Conservation (phyloP, 2,888 invertebrate species). For the Branchellion lobata region DNA sequence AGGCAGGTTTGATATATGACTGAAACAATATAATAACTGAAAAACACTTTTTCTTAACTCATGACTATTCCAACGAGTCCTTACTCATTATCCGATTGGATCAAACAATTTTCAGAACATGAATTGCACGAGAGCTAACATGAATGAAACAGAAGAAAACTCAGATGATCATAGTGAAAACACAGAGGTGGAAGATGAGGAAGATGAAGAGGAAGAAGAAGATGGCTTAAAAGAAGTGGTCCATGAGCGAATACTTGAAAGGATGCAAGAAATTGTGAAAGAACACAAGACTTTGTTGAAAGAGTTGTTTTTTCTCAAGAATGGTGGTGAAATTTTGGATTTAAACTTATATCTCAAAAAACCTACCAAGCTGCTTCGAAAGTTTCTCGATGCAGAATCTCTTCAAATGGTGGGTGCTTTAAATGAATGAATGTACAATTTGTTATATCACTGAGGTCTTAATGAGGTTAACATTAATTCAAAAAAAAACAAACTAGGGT, state of each 20-base stretch:
- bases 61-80: too few species aligned
- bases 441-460: too few species aligned
- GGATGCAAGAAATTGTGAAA: background rate
- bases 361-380: slow-evolving; percentile 62
- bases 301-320: slow-evolving; percentile 83
- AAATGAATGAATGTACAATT: too few species aligned
- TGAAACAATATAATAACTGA: too few species aligned
- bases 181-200: background rate
- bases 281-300: slow-evolving; percentile 63
- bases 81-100: too few species aligned
- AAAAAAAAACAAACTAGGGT: too few species aligned
- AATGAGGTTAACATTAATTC: too few species aligned
- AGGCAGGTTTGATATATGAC: too few species aligned
- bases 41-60: too few species aligned
- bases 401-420: slow-evolving; percentile 15
- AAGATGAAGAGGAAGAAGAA: background rate
- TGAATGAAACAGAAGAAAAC: background rate
- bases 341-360: slow-evolving; percentile 80
- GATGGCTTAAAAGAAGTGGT: background rate
- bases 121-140: too few species aligned
- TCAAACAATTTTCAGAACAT: too few species aligned
- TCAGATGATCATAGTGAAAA: background rate
- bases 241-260: background rate
- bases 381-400: slow-evolving; percentile 33
- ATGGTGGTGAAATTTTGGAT: slow-evolving; percentile 84